These are phyloP conservation scores for Andrena camellia DNA, from an alignment of 2,888 invertebrate genomes.

Conservation along the genomic window DNA sequence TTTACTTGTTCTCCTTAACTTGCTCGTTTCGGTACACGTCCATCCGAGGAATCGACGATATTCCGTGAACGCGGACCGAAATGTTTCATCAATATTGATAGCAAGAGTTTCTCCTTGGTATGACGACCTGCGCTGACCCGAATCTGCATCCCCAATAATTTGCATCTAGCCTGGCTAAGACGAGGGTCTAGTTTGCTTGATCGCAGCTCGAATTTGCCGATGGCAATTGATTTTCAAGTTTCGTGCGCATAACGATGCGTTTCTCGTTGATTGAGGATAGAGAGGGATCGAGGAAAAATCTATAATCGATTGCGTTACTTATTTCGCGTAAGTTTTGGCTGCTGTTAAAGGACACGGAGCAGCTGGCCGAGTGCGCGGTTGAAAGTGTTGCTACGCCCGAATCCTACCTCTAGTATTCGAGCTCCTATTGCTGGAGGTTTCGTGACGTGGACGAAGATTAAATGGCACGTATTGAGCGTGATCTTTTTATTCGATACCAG, in stretches of 20 bases:
- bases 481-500: slow-evolving; percentile 51
- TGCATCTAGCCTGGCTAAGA: slow-evolving; percentile 24
- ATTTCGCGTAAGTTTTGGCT: neutral
- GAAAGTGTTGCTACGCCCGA: slow-evolving; percentile 1
- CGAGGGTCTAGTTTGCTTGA: slow-evolving; percentile 11
- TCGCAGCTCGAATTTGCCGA: neutral
- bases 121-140: slow-evolving; percentile 14
- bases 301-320: too few species aligned
- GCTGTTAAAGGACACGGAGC: neutral
- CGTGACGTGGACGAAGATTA: slow-evolving; percentile 59
- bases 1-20: slow-evolving; percentile 5
- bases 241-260: neutral
- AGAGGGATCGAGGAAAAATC: too few species aligned
- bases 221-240: slow-evolving; percentile 26
- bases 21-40: neutral
- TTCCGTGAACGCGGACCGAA: slow-evolving; percentile 1
- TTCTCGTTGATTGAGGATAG: neutral
- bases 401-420: slow-evolving; percentile 4
- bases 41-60: slow-evolving; percentile 9
- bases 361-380: neutral
- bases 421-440: slow-evolving; percentile 3
- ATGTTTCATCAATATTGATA: slow-evolving; percentile 26
- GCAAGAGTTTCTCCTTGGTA: slow-evolving; percentile 15
- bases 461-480: slow-evolving; percentile 45
- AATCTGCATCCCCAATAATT: slow-evolving; percentile 49